Base-by-base conservation (phyloP, 2,113 vertebrate species). In the Lipotes vexillifer region DNA sequence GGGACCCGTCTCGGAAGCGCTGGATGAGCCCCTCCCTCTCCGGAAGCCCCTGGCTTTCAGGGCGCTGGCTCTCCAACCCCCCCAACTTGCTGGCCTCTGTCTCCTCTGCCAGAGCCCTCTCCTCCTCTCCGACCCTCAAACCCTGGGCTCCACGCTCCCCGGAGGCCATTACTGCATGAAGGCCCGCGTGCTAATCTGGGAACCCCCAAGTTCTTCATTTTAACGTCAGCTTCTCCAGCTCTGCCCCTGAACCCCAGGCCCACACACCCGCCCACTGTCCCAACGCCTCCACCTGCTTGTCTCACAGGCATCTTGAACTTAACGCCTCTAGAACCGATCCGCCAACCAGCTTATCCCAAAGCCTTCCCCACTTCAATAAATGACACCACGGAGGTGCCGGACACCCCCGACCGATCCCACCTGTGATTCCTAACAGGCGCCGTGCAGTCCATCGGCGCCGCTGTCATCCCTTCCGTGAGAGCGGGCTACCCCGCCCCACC, bases 221-320 rank as follows among this genome's bases (percentile, higher is more conserved):
- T 8, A 14, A 41, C 44, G 27, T 9, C 21, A 0, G 31, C 18
- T 36, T 25, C 63, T 27, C 23, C 27, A 33, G 6, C 41, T 78
- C 44, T n/a, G 59, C 65, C 87, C 36, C 59, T 18, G 46, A 10
- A 0, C 20, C 3, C 23, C 33, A 10, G 78, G 31, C 38, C 94
- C 4, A 31, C 36, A 14, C 0, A 4, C 2, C 74, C 0, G 0
- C 11, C 81, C 2, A 0, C 3, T 5, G 21, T 27, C 36, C 7
- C 14, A 1, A 23, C 31, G 80, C 59, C 7, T 4, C 44, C 5
- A 17, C 59, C 2, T 5, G 18, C 25, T 20, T 15, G 21, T 18
- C 15, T 6, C 5, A 44, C 23, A 36, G 18, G 7, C 5, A 29
- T 18, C 66, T 74, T 63, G 41, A 4, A 88, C 1, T 10, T 33